These are phyloP conservation scores for Galaxias olidus DNA, from an alignment of 2,797 vertebrate genomes.

Conservation along the genomic window DNA sequence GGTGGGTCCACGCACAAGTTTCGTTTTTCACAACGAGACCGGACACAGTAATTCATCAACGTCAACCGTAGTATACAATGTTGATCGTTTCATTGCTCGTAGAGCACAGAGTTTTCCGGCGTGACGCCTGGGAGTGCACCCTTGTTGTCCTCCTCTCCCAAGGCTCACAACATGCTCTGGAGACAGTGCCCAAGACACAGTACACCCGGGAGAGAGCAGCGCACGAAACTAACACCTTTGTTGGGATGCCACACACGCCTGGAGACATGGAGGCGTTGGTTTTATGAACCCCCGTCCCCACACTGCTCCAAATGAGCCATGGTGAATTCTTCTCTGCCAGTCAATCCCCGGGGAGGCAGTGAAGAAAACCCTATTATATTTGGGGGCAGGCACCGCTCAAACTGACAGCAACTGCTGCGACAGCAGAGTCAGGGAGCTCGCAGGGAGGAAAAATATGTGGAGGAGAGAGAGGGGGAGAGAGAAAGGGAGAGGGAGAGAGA, in stretches of 20 bases:
- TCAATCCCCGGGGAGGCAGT: constrained; percentile 71
- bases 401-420: constrained; percentile 80
- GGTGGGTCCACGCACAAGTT: background rate
- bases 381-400: constrained; percentile 75
- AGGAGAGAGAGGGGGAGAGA: constrained; percentile 11
- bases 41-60: too few species aligned
- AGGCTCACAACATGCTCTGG: too few species aligned
- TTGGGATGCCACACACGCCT: constrained; percentile 66
- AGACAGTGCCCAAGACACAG: background rate
- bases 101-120: too few species aligned
- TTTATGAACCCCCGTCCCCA: constrained; percentile 61
- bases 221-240: constrained; percentile 63
- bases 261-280: constrained; percentile 66
- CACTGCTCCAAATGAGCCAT: constrained; percentile 71
- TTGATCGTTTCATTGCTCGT: too few species aligned
- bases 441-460: background rate
- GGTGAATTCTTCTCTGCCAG: constrained; percentile 75
- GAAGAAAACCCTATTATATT: constrained; percentile 80
- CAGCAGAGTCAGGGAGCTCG: constrained; percentile 62
- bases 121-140: too few species aligned
- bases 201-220: too few species aligned
- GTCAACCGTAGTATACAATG: too few species aligned
- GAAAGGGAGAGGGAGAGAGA: constrained; percentile 24
- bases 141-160: too few species aligned
- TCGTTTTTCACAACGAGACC: background rate